Base-by-base conservation (phyloP, 35 echinoderm and acorn worm genomes). In the Chiridota heheva region DNA sequence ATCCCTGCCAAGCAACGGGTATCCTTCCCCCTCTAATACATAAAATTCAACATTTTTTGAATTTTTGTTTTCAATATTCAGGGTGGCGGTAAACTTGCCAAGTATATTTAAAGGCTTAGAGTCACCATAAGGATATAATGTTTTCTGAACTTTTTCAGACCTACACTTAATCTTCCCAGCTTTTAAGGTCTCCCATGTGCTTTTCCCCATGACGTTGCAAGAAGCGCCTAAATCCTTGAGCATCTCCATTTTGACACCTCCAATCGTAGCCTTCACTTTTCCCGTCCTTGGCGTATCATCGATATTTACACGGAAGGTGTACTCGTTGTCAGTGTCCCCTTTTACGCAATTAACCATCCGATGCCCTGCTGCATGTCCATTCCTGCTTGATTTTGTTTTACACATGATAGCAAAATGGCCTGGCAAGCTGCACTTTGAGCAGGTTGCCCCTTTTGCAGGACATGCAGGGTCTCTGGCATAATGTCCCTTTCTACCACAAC, bases 111-210 rank as follows among this genome's bases (percentile, higher is more conserved):
- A 24, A 28, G 77, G 77, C 15, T 81, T 42, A 3, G 6, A 16
- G 31, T 60, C 36, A 3, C 69, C 69, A 73, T 73, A 73, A 10
- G 41, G 69, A 33, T 73, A 73, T 20, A 48, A 25, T 24, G 42
- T n/a, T n/a, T n/a, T n/a, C n/a, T n/a, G n/a, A n/a, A 82, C 47
- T 73, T 73, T 90, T 31, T 90, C 37, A 6, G 70, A 81, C 72
- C 39, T 69, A 60, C 87, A 90, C 58, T 83, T 59, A 1, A 84
- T 60, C 27, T 7, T 61, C 33, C 77, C 63, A 20, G 40, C 33
- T 42, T 90, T 89, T 16, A 90, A 29, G 15, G 31, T 32, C 40
- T 84, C 79, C 81, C 87, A 73, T 53, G 69, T 29, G 1, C 35
- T 27, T 46, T 58, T 60, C 33, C 77, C n/a, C n/a, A n/a, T n/a